Percentiles rank a stretch among this genome's conserved stretches.
Evolutionary conservation across 2,113 vertebrate genomes (phyloP).

Genomic region (Pithys albifrons): DNA sequence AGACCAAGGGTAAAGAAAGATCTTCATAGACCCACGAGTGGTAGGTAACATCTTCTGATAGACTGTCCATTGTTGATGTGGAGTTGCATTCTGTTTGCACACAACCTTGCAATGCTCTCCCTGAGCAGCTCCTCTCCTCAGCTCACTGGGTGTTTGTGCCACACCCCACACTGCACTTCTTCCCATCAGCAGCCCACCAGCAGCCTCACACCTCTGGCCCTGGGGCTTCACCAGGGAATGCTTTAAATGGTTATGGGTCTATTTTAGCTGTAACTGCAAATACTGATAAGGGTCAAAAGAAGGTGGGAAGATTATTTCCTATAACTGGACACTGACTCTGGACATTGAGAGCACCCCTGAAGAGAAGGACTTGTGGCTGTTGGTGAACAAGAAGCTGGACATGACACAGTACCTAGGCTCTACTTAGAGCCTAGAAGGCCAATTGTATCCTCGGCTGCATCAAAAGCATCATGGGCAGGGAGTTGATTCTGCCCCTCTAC

Average conservation of each 20-base stretch:
- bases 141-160: fast-evolving
- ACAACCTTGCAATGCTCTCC: fast-evolving
- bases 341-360: not conserved
- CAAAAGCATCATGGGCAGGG: fast-evolving
- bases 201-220: not conserved
- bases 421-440: not conserved
- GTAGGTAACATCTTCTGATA: not conserved
- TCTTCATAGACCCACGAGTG: fast-evolving
- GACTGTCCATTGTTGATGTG: not conserved
- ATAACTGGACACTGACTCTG: not conserved
- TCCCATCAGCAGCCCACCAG: not conserved
- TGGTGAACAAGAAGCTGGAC: not conserved
- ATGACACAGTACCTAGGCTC: not conserved
- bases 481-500: not conserved
- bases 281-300: not conserved
- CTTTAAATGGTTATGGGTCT: not conserved
- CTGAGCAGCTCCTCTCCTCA: fast-evolving
- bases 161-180: fast-evolving
- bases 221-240: not conserved
- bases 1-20: fast-evolving
- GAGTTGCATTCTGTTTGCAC: not conserved
- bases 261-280: not conserved
- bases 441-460: fast-evolving
- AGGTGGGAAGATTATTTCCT: not conserved
- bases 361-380: not conserved